Evolutionary conservation across 1,140 invertebrate species (phyloP).

Genomic region (fruit fly (Drosophila melanogaster)): DNA sequence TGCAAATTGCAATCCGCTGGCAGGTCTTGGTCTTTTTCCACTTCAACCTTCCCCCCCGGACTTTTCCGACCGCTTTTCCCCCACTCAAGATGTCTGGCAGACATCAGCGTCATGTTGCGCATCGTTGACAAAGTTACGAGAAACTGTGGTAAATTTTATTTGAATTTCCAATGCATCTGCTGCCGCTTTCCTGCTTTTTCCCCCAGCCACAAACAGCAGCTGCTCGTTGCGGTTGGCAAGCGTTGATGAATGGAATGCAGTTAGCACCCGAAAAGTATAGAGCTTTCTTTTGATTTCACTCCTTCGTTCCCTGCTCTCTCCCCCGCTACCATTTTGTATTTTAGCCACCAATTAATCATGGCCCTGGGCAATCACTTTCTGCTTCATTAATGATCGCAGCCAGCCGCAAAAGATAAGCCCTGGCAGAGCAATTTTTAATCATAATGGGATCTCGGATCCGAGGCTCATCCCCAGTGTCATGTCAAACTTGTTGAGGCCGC

Average conservation of each 20-base stretch:
- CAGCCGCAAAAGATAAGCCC: slow-evolving; percentile 63
- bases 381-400: slow-evolving; percentile 62
- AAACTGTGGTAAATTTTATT: slow-evolving; percentile 82
- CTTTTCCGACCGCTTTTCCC: slow-evolving; percentile 25
- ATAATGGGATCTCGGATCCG: slow-evolving; percentile 62
- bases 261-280: slow-evolving; percentile 66
- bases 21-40: slow-evolving; percentile 62
- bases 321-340: slow-evolving; percentile 4
- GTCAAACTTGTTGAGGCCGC: slow-evolving; percentile 75
- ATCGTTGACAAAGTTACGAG: slow-evolving; percentile 81
- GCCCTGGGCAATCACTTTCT: slow-evolving; percentile 53
- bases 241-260: slow-evolving; percentile 83
- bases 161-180: slow-evolving; percentile 78
- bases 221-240: slow-evolving; percentile 70
- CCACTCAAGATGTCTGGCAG: slow-evolving; percentile 33
- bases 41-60: slow-evolving; percentile 26
- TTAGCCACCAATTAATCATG: slow-evolving; percentile 72
- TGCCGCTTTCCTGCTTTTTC: slow-evolving; percentile 2
- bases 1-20: slow-evolving; percentile 80
- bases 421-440: slow-evolving; percentile 75
- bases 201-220: slow-evolving; percentile 13
- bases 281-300: slow-evolving; percentile 57
- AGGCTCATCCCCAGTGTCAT: slow-evolving; percentile 17
- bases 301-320: background rate
- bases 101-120: slow-evolving; percentile 70